Conservation (phyloP, 1,140 invertebrate species). For the Pseudomyrmex pallidus region DNA sequence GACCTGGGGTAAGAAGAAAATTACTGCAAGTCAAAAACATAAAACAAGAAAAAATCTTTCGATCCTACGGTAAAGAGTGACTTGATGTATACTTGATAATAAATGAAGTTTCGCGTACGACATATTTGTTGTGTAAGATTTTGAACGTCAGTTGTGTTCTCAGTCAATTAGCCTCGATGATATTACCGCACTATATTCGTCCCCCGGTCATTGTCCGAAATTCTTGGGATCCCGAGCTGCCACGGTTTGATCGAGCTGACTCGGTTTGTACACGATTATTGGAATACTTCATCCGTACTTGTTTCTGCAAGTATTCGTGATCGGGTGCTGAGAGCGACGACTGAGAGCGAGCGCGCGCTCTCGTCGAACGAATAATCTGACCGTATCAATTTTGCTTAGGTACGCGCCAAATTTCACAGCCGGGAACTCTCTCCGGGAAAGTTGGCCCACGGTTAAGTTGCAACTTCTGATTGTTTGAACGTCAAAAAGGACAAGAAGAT, state of each 20-base stretch:
- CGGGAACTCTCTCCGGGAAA: background rate
- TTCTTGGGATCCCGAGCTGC: conserved; percentile 21
- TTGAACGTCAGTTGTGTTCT: background rate
- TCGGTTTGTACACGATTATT: conserved; percentile 64
- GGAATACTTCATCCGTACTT: conserved; percentile 74
- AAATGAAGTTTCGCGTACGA: background rate
- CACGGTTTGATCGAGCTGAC: conserved; percentile 35
- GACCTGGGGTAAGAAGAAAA: background rate
- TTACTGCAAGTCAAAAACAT: background rate
- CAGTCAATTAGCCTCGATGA: background rate
- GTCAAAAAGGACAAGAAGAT: background rate
- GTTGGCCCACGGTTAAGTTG: background rate
- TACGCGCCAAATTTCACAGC: conserved; percentile 19
- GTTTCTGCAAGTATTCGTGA: conserved; percentile 68
- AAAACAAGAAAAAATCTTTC: background rate
- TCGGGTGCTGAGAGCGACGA: conserved; percentile 22
- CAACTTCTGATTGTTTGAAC: background rate
- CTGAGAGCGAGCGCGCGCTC: background rate
- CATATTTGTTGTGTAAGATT: background rate
- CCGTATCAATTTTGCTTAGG: conserved; percentile 44
- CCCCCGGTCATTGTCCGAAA: conserved; percentile 31
- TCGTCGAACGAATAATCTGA: conserved; percentile 34
- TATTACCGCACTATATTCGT: background rate
- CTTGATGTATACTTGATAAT: background rate
- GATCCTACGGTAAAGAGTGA: background rate